phyloP scores from a whole-genome alignment of 2,888 invertebrate genomes.

The Malthinus seriepunctatus region DNA sequence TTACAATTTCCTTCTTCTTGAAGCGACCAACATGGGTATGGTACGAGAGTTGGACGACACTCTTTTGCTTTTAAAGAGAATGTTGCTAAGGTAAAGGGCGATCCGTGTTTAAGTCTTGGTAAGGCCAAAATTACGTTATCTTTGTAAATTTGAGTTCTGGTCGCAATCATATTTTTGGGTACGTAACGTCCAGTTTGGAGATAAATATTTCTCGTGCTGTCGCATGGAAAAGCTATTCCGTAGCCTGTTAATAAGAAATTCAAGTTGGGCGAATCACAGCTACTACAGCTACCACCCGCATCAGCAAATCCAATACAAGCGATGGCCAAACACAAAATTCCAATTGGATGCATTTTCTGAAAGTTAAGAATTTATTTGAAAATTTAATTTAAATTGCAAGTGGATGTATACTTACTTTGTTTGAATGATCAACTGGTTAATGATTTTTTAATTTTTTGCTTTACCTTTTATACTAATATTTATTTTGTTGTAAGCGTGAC shows the following conservation, averaged over 20 bases:
- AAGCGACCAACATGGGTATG: slow-evolving; percentile 69
- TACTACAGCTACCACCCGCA: background rate
- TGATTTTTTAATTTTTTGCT: too few relatives aligned
- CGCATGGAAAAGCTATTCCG: slow-evolving; percentile 60
- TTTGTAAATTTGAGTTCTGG: slow-evolving; percentile 62
- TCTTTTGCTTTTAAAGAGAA: slow-evolving; percentile 58
- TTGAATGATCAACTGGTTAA: too few relatives aligned
- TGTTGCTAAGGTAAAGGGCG: slow-evolving; percentile 63
- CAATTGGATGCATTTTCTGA: background rate
- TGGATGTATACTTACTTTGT: too few relatives aligned
- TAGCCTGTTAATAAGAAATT: slow-evolving; percentile 52
- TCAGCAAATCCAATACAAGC: background rate
- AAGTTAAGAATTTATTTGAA: background rate
- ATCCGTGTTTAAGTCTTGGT: slow-evolving; percentile 64
- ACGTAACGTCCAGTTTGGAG: slow-evolving; percentile 61
- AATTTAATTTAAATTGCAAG: background rate
- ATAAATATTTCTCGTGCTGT: slow-evolving; percentile 62
- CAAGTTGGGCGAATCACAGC: slow-evolving; percentile 1
- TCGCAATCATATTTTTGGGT: slow-evolving; percentile 64
- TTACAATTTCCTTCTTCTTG: slow-evolving; percentile 73
- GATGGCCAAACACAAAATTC: background rate
- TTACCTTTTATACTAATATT: background rate
- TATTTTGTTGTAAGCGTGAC: slow-evolving; percentile 1
- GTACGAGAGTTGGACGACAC: slow-evolving; percentile 59
- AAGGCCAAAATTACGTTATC: slow-evolving; percentile 63